Base-by-base conservation (phyloP, 2,888 invertebrate species). In the Ennomos quercinarius region DNA sequence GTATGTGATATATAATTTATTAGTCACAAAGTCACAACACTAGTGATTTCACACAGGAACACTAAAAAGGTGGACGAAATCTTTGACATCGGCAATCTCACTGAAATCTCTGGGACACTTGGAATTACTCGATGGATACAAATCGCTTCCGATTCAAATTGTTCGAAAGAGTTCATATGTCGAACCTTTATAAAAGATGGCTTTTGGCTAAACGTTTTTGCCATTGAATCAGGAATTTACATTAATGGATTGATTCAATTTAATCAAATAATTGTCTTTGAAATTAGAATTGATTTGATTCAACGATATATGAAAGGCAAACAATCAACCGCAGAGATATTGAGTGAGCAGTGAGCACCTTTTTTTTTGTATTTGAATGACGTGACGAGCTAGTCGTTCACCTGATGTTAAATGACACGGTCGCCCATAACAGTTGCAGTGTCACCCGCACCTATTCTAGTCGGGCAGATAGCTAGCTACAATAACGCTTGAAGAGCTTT, bases 41-140 rank as follows among this genome's bases (percentile, higher is more conserved):
- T 27, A 6, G 27, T 27, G 27, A 60, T 57, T 57, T 50, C 17
- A 47, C 37, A 27, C 17, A 49, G 40, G 46, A 45, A 59, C 63
- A 58, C 44, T 38, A 42, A 62, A 64, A 61, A 54, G 60, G 59
- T 58, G 61, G 57, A 11, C 17, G 47, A 52, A 57, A 39, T 37
- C 57, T 60, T 55, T 38, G 50, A 57, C 11, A 46, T 58, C 45
- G 52, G 41, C 35, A 57, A 51, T 52, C 41, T 52, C 48, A 59
- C 57, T 59, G 44, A 53, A 59, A 52, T 61, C n/a, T 42, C 13
- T 27, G 44, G 55, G 49, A 49, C 40, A 58, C 41, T 55, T 51
- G 12, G 47, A 56, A 44, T 59, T 52, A 52, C 48, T 43, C 36
- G 13, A 51, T 36, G 38, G 34, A 51, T 60, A 63, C 58, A 58